A percentile compares a stretch with the other conserved stretches of the same genome.
phyloP scores from a whole-genome alignment of 92 coral and sea anemone species.

The Actinostola sp. region DNA sequence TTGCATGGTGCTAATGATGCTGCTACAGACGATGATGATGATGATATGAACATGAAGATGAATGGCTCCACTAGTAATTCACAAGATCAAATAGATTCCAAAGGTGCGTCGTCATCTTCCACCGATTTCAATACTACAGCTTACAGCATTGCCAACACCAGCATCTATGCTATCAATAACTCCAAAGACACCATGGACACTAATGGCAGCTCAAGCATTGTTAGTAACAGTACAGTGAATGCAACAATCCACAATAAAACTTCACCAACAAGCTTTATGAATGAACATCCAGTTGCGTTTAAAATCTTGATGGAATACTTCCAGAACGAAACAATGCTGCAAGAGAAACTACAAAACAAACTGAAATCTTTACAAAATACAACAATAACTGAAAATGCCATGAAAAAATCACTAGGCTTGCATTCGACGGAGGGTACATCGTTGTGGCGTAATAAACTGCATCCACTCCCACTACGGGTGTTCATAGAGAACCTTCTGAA shows the following conservation, averaged over 20 bases:
- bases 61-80: too few relatives aligned
- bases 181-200: not conserved
- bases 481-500: too few relatives aligned
- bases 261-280: constrained; percentile 10
- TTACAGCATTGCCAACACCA: constrained; percentile 8
- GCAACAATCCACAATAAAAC: not conserved
- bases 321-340: constrained; percentile 63
- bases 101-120: not conserved
- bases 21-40: not conserved
- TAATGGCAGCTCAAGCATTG: not conserved
- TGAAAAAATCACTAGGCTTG: constrained; percentile 21
- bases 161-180: not conserved
- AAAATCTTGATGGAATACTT: constrained; percentile 72
- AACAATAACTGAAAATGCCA: constrained; percentile 9
- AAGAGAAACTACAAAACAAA: constrained; percentile 39
- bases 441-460: not conserved
- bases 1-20: too few relatives aligned
- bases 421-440: constrained; percentile 1
- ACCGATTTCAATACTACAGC: not conserved
- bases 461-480: too few relatives aligned
- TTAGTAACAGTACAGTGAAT: not conserved
- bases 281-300: constrained; percentile 35
- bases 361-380: constrained; percentile 4
- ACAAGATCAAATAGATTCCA: too few relatives aligned
- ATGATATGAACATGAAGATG: not conserved